phyloP scores from a whole-genome alignment of 2,797 vertebrate genomes.

The Mormyrops boulengeri region DNA sequence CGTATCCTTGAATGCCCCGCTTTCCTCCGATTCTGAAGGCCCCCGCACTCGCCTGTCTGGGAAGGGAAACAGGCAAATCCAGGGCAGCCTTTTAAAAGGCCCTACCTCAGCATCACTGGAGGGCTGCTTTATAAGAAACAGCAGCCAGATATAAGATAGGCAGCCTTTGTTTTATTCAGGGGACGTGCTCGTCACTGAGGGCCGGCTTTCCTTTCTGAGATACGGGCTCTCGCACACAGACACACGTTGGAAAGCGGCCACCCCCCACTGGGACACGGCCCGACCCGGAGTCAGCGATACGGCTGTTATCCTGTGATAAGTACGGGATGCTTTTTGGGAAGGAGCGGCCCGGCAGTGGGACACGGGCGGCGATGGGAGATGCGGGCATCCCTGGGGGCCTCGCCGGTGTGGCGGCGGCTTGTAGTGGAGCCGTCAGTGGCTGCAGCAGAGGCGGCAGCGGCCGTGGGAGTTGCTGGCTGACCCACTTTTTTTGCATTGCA shows the following conservation, averaged over 20 bases:
- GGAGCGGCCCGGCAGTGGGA: background rate
- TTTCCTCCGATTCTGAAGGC: background rate
- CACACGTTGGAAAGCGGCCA: constrained; percentile 34
- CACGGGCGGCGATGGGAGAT: background rate
- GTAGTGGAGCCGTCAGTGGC: background rate
- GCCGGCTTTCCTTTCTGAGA: constrained; percentile 39
- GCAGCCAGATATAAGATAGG: constrained; percentile 17
- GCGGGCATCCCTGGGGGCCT: background rate
- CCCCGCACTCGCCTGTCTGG: background rate
- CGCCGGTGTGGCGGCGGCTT: background rate
- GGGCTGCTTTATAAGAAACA: background rate
- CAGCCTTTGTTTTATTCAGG: background rate
- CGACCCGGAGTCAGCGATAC: constrained; percentile 51
- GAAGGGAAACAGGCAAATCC: background rate
- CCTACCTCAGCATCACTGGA: background rate
- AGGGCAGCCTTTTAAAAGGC: background rate
- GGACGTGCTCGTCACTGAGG: constrained; percentile 30
- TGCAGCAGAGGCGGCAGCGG: background rate
- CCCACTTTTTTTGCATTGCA: constrained; percentile 36
- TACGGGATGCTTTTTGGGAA: background rate
- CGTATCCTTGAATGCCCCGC: background rate
- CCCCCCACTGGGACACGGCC: constrained; percentile 36
- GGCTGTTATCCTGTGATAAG: constrained; percentile 44
- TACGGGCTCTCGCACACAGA: constrained; percentile 30
- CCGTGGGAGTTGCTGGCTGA: constrained; percentile 32